Base-by-base conservation (phyloP, 2,113 vertebrate genomes). In the Numenius arquata region DNA sequence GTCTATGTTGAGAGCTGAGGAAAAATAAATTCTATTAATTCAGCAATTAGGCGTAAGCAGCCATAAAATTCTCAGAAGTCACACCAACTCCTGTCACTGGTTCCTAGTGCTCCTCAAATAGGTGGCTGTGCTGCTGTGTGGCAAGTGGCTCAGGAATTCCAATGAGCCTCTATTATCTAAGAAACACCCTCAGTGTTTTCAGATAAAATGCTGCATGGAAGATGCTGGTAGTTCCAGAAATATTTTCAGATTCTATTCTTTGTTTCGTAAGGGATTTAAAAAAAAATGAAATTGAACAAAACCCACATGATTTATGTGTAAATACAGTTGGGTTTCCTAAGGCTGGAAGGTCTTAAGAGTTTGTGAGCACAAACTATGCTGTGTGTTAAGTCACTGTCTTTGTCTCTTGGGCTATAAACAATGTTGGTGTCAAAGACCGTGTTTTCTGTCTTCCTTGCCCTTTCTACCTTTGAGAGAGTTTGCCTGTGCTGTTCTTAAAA, bases 11-110 rank as follows among this genome's bases (percentile, higher is more conserved):
- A 65, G 8, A 79, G 23, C 4, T 53, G 45, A 73, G 45, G 36
- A 94, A 85, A 83, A 83, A 73, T 4, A 73, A 12, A 73, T 90
- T 58, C 19, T 26, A 90, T 85, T 88, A 94, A 90, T 73, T 88
- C 90, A 93, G 53, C 63, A 95, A 80, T 92, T 88, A 85, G 71
- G 68, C 23, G 43, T 76, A 90, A 92, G 36, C n/a, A 77, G 55
- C 45, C 70, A 79, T 79, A 85, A 89, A 90, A 76, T 76, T 90
- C 56, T 83, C 66, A 68, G 38, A 91, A 95, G 71, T 78, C 70
- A 74, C n/a, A 90, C 23, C 70, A 84, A 14, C 5, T 50, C 25
- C 43, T 82, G 56, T 63, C 18, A 56, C 14, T 55, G 4, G 34
- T 88, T 90, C 19, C 68, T 48, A 43, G 43, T 65, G 20, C 8